Evolutionary conservation across 2,888 invertebrate genomes (phyloP).

Genomic region (Tetragonula carbonaria): DNA sequence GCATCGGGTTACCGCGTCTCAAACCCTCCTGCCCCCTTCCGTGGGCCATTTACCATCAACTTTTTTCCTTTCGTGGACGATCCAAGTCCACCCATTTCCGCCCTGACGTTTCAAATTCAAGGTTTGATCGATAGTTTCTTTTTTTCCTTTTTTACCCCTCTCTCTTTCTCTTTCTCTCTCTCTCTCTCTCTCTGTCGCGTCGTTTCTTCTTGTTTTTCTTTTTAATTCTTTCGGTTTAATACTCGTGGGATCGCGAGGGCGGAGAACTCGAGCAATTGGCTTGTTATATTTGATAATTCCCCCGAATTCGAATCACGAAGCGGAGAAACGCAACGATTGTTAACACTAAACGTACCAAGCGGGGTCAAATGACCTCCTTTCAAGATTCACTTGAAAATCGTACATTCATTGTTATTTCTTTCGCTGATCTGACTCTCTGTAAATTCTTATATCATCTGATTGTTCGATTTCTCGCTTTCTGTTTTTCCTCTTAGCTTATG

Average conservation of each 20-base stretch:
- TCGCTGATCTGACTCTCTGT: no score
- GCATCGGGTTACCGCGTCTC: constrained; percentile 69
- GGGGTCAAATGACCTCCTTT: no score
- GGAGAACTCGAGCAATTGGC: no score
- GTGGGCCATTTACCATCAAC: constrained; percentile 65
- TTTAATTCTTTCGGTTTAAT: constrained; percentile 20
- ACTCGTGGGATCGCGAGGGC: constrained; percentile 50
- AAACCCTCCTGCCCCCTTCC: constrained; percentile 33
- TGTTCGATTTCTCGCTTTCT: no score
- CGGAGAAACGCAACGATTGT: no score
- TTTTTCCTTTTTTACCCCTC: constrained; percentile 36
- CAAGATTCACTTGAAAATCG: no score
- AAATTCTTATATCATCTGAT: no score
- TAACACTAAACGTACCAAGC: no score
- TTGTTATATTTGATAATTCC: no score
- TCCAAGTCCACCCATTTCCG: constrained; percentile 62
- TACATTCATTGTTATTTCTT: no score
- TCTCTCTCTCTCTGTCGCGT: background rate
- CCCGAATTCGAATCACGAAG: no score
- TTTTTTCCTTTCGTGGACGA: constrained; percentile 51
- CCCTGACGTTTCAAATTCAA: constrained; percentile 53
- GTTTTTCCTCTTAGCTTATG: no score
- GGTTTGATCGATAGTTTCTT: constrained; percentile 73
- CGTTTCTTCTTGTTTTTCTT: background rate
- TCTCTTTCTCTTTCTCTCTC: background rate